Evolutionary conservation across 2,888 invertebrate genomes (phyloP), one percentile per base, ranked within the genome.

Genomic region (Nymphalis polychloros): DNA sequence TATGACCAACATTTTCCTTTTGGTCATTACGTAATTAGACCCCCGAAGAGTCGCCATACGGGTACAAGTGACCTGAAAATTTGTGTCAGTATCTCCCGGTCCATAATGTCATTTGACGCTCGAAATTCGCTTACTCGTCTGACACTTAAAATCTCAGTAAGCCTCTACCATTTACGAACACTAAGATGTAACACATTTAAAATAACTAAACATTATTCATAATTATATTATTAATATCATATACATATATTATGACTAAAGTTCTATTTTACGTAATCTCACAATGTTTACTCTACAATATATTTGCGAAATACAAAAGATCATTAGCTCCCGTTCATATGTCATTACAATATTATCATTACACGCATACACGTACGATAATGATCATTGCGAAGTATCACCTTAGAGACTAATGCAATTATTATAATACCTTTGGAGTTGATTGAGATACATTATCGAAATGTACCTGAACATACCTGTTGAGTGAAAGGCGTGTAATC

Each of bases 341-440:
- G 63, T 53, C 62, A 49, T 66, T 49, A 55, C 49, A 63, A 41
- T 50, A 35, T 63, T 17, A 48, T 48, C 69, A 55, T 53, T 60
- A 63, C 55, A 59, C 55, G 50, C 31, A 67, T 35, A 23, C 27
- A 31, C 48, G 59, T 52, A 17, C 55, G 70, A 72, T 67, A 65
- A 61, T 48, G 66, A 66, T 72, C 69, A 49, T 64, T 71, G 59
- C 63, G 17, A 60, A 68, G 55, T 67, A 73, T 71, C 69, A 72
- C 67, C 72, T 72, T 61, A 70, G 67, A 74, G 66, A 52, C 47
- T 72, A 75, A 72, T 76, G 73, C 67, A 72, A 74, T 76, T 72
- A 70, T 67, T 64, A 13, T 65, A 41, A 65, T 64, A 61, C 57
- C 31, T 57, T 13, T 59, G 48, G 64, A 64, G 20, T 61, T 66